phyloP scores from a whole-genome alignment of 2,797 vertebrate species.

The Synaphobranchus kaupii region DNA sequence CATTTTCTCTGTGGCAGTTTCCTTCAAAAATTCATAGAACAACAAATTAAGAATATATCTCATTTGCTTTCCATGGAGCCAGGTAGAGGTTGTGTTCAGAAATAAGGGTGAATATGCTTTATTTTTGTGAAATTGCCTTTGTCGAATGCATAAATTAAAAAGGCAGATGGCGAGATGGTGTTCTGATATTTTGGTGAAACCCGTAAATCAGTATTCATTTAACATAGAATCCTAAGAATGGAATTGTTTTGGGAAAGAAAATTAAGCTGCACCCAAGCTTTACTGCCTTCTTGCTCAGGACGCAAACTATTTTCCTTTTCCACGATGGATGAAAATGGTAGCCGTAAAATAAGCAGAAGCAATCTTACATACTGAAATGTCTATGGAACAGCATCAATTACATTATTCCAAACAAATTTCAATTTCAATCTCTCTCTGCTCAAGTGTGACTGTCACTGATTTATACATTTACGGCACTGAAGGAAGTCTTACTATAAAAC shows the following conservation, averaged over 20 bases:
- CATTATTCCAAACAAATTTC: not conserved
- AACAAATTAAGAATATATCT: not conserved
- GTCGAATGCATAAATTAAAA: not conserved
- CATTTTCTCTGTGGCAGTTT: not conserved
- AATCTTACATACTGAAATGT: not conserved
- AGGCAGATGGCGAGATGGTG: not conserved
- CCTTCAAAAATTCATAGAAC: not conserved
- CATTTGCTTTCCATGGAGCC: not conserved
- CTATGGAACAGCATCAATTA: not conserved
- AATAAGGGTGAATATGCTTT: not conserved
- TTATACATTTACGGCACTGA: not conserved
- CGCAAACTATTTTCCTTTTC: not conserved
- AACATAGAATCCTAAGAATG: not conserved
- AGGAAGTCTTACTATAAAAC: not conserved
- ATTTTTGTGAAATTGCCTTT: not conserved
- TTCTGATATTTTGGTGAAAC: not conserved
- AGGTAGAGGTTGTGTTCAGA: not conserved
- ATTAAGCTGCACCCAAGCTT: not conserved
- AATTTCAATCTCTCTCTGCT: not conserved
- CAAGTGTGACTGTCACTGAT: not conserved
- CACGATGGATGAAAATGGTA: not conserved
- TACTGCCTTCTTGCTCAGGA: not conserved
- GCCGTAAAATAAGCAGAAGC: not conserved
- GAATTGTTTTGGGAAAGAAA: not conserved
- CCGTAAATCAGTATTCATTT: no score